Conservation (phyloP, 2,888 invertebrate genomes). For the Glaucopsyche alexis region DNA sequence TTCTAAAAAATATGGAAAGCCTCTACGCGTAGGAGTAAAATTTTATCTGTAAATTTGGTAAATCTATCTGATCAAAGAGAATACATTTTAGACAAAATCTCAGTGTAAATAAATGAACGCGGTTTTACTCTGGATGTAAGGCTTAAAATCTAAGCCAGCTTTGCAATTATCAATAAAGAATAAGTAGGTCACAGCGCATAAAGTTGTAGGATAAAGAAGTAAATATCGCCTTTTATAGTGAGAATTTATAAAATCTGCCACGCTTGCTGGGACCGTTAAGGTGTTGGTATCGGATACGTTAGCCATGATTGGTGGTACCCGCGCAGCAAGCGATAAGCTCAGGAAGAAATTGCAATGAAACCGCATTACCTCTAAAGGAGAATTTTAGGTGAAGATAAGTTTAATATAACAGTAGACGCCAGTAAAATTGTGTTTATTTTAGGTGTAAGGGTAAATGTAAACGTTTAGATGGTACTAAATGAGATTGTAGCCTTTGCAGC, state of each 20-base stretch:
- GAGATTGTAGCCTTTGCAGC: not conserved
- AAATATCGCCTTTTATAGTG: conserved; percentile 54
- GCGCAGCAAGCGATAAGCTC: conserved; percentile 46
- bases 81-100: too few species aligned
- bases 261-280: conserved; percentile 40
- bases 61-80: too few species aligned
- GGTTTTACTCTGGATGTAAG: too few species aligned
- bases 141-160: not conserved
- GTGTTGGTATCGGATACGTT: conserved; percentile 61
- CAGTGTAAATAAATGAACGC: too few species aligned
- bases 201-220: conserved; percentile 39
- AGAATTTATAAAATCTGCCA: conserved; percentile 59
- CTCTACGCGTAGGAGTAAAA: too few species aligned
- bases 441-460: conserved; percentile 1
- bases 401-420: conserved; percentile 25
- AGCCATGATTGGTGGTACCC: conserved; percentile 63
- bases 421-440: not conserved
- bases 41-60: too few species aligned
- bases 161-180: not conserved
- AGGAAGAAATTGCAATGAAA: conserved; percentile 43
- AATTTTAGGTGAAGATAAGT: conserved; percentile 38
- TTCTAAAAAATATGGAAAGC: too few species aligned
- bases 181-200: not conserved
- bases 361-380: conserved; percentile 36
- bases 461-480: not conserved